phyloP scores from a whole-genome alignment of 2,888 invertebrate species.

The Habroteleia sp. region DNA sequence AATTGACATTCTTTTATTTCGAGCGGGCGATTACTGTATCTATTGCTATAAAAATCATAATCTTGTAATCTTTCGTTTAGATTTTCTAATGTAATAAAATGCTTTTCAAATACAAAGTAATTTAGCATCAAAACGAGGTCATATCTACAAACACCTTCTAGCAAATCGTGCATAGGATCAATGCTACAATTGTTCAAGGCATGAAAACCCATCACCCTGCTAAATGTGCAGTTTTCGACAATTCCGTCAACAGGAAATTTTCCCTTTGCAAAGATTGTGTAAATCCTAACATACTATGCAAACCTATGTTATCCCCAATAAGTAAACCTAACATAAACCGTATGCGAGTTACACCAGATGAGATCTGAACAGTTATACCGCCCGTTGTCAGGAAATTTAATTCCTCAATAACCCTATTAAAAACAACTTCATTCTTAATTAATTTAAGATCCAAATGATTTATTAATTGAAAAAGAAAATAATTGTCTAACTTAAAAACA shows the following conservation, averaged over 20 bases:
- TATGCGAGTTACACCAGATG: too few relatives aligned
- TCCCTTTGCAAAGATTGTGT: constrained; percentile 49
- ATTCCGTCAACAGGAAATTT: constrained; percentile 43
- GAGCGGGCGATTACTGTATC: constrained; percentile 47
- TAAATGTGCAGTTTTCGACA: constrained; percentile 44
- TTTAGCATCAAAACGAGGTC: constrained; percentile 60
- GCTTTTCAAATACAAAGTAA: constrained; percentile 53
- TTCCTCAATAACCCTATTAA: constrained; percentile 42
- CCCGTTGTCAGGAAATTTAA: neutral
- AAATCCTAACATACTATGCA: constrained; percentile 59
- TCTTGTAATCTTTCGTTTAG: constrained; percentile 59
- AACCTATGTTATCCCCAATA: constrained; percentile 62
- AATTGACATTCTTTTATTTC: too few relatives aligned
- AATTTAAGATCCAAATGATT: constrained; percentile 52
- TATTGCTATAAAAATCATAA: too few relatives aligned
- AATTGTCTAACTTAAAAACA: constrained; percentile 60
- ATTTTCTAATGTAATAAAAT: constrained; percentile 57
- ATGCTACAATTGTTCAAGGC: constrained; percentile 48
- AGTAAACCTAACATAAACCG: too few relatives aligned
- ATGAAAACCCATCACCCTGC: constrained; percentile 48
- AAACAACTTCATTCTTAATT: constrained; percentile 49
- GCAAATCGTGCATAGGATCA: constrained; percentile 66
- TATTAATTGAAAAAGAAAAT: constrained; percentile 53
- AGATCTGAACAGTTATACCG: too few relatives aligned
- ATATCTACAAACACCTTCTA: constrained; percentile 64